phyloP scores from a whole-genome alignment of 2,113 vertebrate species.

The Motacilla tschutschensis region DNA sequence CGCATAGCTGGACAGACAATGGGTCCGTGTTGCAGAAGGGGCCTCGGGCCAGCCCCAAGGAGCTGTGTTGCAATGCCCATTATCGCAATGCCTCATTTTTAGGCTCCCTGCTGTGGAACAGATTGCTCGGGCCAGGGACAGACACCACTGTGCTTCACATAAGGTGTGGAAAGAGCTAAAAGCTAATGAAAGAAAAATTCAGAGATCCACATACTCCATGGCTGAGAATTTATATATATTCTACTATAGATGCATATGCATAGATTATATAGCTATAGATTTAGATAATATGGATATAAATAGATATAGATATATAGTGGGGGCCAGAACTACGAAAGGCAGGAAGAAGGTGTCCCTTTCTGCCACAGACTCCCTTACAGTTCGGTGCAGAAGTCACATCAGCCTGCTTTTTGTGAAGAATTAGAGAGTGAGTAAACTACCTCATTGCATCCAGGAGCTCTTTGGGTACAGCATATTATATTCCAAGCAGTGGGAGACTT shows the following conservation, averaged over 20 bases:
- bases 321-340: neutral
- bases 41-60: slow-evolving; percentile 10
- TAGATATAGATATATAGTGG: too few species aligned
- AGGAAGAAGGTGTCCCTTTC: neutral
- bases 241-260: neutral
- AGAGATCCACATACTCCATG: neutral
- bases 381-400: neutral
- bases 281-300: neutral
- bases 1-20: slow-evolving; percentile 17
- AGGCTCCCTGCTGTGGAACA: slow-evolving; percentile 48
- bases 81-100: slow-evolving; percentile 37
- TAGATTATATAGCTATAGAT: too few species aligned
- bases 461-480: neutral
- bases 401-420: neutral
- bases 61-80: slow-evolving; percentile 39
- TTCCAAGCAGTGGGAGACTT: neutral
- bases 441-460: neutral
- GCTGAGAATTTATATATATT: neutral
- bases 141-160: neutral
- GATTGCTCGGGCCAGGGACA: slow-evolving; percentile 30
- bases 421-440: neutral
- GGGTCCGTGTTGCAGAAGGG: slow-evolving; percentile 19
- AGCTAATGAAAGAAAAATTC: neutral
- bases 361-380: neutral
- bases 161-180: slow-evolving; percentile 13